Evolutionary conservation across 2,888 invertebrate species (phyloP).

Genomic region (Brachypalpus laphriformis): DNA sequence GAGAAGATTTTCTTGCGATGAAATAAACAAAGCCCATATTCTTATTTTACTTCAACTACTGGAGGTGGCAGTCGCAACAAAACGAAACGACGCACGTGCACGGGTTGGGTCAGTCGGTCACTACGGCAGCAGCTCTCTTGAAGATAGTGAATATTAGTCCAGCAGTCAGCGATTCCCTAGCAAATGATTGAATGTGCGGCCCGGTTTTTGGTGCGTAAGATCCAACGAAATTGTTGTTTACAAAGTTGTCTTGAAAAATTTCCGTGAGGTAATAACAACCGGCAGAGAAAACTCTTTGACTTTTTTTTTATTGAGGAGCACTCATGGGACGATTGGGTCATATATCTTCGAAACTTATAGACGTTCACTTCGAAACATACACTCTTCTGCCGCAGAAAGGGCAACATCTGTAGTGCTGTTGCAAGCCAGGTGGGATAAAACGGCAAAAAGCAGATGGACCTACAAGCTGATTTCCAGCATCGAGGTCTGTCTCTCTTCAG

Average conservation of each 20-base stretch:
- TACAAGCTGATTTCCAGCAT: no score
- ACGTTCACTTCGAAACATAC: no score
- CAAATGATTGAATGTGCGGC: background rate
- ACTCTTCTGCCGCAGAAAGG: no score
- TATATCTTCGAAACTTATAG: no score
- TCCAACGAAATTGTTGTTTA: constrained; percentile 60
- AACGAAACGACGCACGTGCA: no score
- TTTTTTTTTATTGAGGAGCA: constrained; percentile 66
- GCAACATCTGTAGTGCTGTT: no score
- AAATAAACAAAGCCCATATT: constrained; percentile 71
- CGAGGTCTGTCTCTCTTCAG: no score
- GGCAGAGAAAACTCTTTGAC: constrained; percentile 60
- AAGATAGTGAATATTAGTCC: constrained; percentile 30
- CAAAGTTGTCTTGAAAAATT: constrained; percentile 61
- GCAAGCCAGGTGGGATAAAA: no score
- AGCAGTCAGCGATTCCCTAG: background rate
- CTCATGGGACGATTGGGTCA: no score
- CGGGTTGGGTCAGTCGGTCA: constrained; percentile 10
- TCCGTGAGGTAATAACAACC: constrained; percentile 71
- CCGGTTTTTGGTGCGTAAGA: constrained; percentile 18
- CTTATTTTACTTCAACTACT: constrained; percentile 67
- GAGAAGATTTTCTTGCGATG: constrained; percentile 69
- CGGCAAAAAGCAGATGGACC: no score
- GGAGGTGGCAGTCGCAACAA: background rate
- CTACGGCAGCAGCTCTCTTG: background rate